Base-by-base conservation (phyloP, 2,888 invertebrate species). In the Drosophila conformis region DNA sequence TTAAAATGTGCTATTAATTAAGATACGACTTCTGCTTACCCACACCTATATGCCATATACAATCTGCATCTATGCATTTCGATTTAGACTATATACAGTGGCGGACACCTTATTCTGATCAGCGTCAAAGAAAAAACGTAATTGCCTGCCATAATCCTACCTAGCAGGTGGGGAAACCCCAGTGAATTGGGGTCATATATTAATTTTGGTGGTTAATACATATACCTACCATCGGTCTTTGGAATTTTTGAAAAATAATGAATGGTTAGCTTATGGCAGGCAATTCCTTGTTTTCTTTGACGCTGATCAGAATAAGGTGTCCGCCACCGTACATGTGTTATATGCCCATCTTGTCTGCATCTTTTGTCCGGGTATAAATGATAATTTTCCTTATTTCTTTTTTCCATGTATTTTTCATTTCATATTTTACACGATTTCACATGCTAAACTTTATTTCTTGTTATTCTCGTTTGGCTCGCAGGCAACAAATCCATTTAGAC, bases 361-460 rank as follows among this genome's bases (percentile, higher is more conserved):
- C 42, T 21, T 42, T 42, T 21, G 7, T 46, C 4, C 46, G 21
- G 46, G 25, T 46, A 46, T 46, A 8, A 46, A 25, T 46, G 15
- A 25, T 25, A 2, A 25, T 25, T 25, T 46, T 48, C 6, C 36
- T 40, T 10, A 38, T 42, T 69, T 40, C 4, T 25, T 4, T 10
- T 40, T 56, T 67, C 58, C 67, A 66, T 40, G 42, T 42, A 42
- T 68, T 46, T 15, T 40, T 57, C 31, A 51, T 68, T 36, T 10
- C 11, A 68, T 18, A 52, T 52, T 36, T 69, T 61, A 48, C 48
- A 48, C 27, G 33, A 33, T 25, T 59, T 36, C 8, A n/a, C 52
- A 46, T 48, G 35, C 15, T 6, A 18, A 35, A 61, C 7, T 10
- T 42, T 35, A 46, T 15, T 31, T 40, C 25, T 53, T 40, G 36